Percentiles rank a stretch among this genome's conserved stretches.
Conservation (phyloP, 1,140 invertebrate species). For the Eubasilissa regina region DNA sequence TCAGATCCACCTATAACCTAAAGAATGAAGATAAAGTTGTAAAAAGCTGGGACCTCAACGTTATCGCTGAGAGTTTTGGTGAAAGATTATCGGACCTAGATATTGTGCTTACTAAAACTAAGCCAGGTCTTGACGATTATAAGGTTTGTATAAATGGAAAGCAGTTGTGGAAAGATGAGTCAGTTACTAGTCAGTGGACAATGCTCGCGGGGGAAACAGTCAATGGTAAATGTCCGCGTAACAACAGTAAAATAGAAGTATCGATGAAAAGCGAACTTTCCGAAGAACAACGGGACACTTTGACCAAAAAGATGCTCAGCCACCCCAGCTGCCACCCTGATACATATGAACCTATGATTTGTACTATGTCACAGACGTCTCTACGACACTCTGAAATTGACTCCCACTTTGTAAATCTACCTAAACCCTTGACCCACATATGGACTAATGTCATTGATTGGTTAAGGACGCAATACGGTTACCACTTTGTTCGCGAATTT, state of each 20-base stretch:
- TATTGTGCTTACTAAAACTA: slow-evolving; percentile 62
- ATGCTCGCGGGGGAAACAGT: slow-evolving; percentile 17
- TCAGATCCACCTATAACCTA: slow-evolving; percentile 45
- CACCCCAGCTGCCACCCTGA: slow-evolving; percentile 56
- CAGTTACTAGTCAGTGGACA: slow-evolving; percentile 62
- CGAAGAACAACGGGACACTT: slow-evolving; percentile 15
- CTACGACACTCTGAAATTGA: slow-evolving; percentile 43
- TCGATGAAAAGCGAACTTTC: slow-evolving; percentile 29
- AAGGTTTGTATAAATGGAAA: slow-evolving; percentile 65
- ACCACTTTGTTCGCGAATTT: slow-evolving; percentile 38
- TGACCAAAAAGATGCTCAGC: background rate
- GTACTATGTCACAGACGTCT: slow-evolving; percentile 51
- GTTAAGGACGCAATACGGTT: slow-evolving; percentile 21
- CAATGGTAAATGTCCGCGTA: slow-evolving; percentile 21
- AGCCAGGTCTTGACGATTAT: slow-evolving; percentile 63
- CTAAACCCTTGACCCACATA: slow-evolving; percentile 59
- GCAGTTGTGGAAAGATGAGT: slow-evolving; percentile 62
- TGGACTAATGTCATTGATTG: slow-evolving; percentile 60
- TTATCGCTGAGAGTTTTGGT: slow-evolving; percentile 57
- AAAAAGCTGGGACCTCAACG: slow-evolving; percentile 63
- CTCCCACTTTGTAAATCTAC: slow-evolving; percentile 42
- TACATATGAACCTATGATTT: slow-evolving; percentile 57
- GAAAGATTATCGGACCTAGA: slow-evolving; percentile 58
- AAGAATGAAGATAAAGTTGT: slow-evolving; percentile 61
- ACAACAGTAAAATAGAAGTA: slow-evolving; percentile 17